A percentile compares a stretch with the other conserved stretches of the same genome.
phyloP scores from a whole-genome alignment of 2,888 invertebrate genomes.

The Tetramorium bicarinatum region DNA sequence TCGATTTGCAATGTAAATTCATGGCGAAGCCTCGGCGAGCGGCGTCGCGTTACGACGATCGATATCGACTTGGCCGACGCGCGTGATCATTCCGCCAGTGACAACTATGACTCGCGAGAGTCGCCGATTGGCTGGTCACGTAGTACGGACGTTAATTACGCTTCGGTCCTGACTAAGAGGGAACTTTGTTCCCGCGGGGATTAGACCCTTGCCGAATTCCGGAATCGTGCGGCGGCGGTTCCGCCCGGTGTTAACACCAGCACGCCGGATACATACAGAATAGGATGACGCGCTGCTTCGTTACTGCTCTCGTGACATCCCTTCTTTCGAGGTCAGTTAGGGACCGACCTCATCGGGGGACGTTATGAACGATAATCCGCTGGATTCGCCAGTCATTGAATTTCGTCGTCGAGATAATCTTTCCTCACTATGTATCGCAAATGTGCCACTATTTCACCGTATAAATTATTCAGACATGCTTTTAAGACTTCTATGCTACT shows the following conservation, averaged over 20 bases:
- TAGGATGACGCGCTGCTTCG: conserved; percentile 62
- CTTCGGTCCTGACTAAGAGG: conserved; percentile 74
- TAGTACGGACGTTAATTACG: conserved; percentile 76
- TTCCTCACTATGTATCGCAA: conserved; percentile 32
- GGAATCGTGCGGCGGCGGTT: conserved; percentile 71
- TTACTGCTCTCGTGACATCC: conserved; percentile 58
- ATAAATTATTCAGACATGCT: conserved; percentile 47
- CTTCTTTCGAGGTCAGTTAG: conserved; percentile 68
- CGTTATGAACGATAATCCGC: conserved; percentile 58
- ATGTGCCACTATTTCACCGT: conserved; percentile 12
- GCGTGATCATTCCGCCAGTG: conserved; percentile 60
- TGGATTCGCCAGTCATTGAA: conserved; percentile 61
- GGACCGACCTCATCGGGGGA: conserved; percentile 46
- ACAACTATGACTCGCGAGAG: conserved; percentile 69
- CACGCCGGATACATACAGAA: conserved; percentile 70
- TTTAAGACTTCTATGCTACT: conserved; percentile 15
- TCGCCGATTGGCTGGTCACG: conserved; percentile 73
- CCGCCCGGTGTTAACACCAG: conserved; percentile 71
- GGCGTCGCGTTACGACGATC: conserved; percentile 53
- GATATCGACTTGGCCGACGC: conserved; percentile 60
- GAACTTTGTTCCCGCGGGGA: conserved; percentile 72
- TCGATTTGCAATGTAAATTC: conserved; percentile 70
- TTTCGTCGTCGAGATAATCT: conserved; percentile 32
- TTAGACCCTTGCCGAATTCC: conserved; percentile 71
- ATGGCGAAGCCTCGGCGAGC: conserved; percentile 38